A percentile compares a stretch with the other conserved stretches of the same genome.
Conservation (phyloP, 2,113 vertebrate genomes). For the Neoarius graeffei region DNA sequence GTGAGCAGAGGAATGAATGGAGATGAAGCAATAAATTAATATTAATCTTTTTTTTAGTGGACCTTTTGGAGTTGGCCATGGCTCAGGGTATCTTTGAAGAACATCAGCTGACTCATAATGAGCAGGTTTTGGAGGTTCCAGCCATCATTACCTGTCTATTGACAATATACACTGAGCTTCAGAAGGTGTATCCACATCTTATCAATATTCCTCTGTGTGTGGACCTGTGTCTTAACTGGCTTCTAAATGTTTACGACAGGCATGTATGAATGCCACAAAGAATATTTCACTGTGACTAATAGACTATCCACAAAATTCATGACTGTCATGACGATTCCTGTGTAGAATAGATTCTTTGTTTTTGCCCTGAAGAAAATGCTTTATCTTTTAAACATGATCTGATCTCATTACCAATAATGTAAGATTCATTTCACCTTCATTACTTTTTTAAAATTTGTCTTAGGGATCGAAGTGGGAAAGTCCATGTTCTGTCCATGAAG, state of each 20-base stretch:
- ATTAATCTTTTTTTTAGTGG: slow-evolving; percentile 76
- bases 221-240: slow-evolving; percentile 98
- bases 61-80: slow-evolving; percentile 85
- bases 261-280: slow-evolving; percentile 66
- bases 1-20: slow-evolving; percentile 17
- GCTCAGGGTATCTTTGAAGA: slow-evolving; percentile 89
- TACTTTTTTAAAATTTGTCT: not conserved
- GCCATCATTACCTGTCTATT: slow-evolving; percentile 91
- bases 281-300: slow-evolving; percentile 11
- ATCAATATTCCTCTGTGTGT: slow-evolving; percentile 92
- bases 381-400: not conserved
- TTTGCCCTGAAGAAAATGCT: not conserved
- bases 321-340: not conserved
- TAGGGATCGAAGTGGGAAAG: slow-evolving; percentile 93
- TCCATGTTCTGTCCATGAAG: slow-evolving; percentile 91
- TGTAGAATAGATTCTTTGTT: not conserved
- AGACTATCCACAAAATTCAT: not conserved
- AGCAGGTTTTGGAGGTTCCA: slow-evolving; percentile 84
- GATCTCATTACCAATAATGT: not conserved
- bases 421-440: not conserved
- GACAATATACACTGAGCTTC: slow-evolving; percentile 89
- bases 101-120: slow-evolving; percentile 89
- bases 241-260: slow-evolving; percentile 97
- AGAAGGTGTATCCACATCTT: slow-evolving; percentile 88
- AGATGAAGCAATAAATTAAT: slow-evolving; percentile 41